Base-by-base conservation (phyloP, 1,140 invertebrate species). In the Brachionus rubens region DNA sequence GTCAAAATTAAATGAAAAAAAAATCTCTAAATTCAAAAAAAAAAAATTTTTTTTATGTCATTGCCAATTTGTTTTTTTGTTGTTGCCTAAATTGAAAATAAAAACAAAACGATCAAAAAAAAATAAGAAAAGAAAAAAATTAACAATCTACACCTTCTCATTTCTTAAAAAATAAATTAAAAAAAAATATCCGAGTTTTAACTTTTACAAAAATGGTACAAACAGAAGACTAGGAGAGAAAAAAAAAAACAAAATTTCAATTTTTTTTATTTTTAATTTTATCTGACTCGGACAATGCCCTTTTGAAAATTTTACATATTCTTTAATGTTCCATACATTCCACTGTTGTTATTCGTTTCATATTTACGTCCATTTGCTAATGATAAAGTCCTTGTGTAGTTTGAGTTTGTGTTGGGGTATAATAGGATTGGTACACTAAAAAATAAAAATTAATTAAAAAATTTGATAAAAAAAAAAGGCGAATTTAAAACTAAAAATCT, bases 371-470 rank as follows among this genome's bases (percentile, higher is more conserved):
- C 40, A 24, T 41, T 43, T 16, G 59, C 59, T 65, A 65, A 28
- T 65, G 59, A 65, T 41, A 65, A 41, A 28, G 59, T 65, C 40
- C 59, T 65, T 36, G 59, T 41, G 59, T 19, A 43, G 59, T 65
- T n/a, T n/a, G n/a, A 65, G 59, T 43, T 65, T 41, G 59, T 43
- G 59, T 65, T 65, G 41, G 59, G 59, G 59, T 65, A 65, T 65
- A 65, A 21, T 65, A 65, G 30, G 59, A 65, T 65, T 65, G 59
- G 59, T 24, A 65, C 59, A 65, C 59, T 65, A 43, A 24, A 65
- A 14, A 14, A 36, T n/a, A n/a, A n/a, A n/a, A n/a, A 43, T 65
- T 14, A 65, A 65, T 14, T 43, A 43, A 26, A 43, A 12, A 4
- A 24, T 14, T 30, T 5, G 0, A 2, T n/a, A 65, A 43, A 65